Evolutionary conservation across 2,888 invertebrate genomes (phyloP), one percentile per base, ranked within the genome.

Genomic region (Heterodera filipjevi): DNA sequence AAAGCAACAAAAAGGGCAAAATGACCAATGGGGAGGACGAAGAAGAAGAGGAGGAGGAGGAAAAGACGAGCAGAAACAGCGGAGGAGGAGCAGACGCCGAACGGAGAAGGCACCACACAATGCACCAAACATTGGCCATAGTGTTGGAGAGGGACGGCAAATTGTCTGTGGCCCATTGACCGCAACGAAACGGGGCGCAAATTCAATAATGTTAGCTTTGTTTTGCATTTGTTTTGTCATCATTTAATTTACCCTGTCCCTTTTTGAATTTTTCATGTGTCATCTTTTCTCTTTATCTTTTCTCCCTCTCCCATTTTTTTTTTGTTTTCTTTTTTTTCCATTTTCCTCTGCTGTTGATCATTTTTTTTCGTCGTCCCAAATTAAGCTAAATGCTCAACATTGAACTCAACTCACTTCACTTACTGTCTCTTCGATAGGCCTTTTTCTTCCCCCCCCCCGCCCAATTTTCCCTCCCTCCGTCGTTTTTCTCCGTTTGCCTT

Each of bases 131-230:
- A 30, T 22, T 68, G 12, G 16, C 68, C 3, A 14, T 68, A 5
- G 68, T 33, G 3, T 32, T 32, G 68, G 33, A 68, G 19, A 32
- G 68, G 33, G 35, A 35, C 19, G 68, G 68, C 68, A 68, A 68
- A 68, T 22, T 68, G 68, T 68, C 68, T 6, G 68, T 68, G 68
- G 35, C 68, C 16, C 68, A 68, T 3, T 68, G 68, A 68, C 33
- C 33, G 39, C 6, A 39, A 39, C n/a, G n/a, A n/a, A n/a, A n/a
- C n/a, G n/a, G n/a, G n/a, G n/a, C n/a, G n/a, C n/a, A n/a, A n/a
- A n/a, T n/a, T n/a, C n/a, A n/a, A 12, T 12, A 12, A 39, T 39
- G 39, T 39, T 39, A 39, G 39, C 39, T 10, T 12, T 39, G 39
- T n/a, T n/a, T n/a, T n/a, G n/a, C n/a, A n/a, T n/a, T n/a, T n/a